Conservation (phyloP, 2,888 invertebrate genomes). For the Leucoptera coffeella region DNA sequence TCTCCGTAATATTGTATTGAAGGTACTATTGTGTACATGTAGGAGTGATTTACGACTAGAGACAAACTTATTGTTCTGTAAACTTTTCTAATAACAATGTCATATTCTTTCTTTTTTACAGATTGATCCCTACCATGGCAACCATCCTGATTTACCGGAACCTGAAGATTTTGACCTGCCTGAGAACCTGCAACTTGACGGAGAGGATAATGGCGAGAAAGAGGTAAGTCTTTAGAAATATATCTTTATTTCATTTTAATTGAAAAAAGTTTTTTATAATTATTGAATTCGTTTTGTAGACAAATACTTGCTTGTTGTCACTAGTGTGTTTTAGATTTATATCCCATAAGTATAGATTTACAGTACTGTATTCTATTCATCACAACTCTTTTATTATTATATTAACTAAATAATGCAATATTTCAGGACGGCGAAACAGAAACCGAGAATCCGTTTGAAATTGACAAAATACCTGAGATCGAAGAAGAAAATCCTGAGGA, state of each 20-base stretch:
- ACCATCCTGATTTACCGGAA: conserved; percentile 70
- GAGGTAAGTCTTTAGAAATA: conserved; percentile 15
- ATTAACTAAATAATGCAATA: no score
- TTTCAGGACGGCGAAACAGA: conserved; percentile 49
- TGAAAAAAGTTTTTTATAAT: no score
- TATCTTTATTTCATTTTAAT: neutral
- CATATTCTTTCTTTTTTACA: no score
- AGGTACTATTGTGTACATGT: no score
- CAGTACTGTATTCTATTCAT: no score
- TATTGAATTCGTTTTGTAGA: no score
- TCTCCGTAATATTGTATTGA: no score
- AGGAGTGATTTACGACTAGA: neutral
- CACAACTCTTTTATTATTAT: no score
- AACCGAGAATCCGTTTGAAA: conserved; percentile 80
- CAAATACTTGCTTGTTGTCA: no score
- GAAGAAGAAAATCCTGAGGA: conserved; percentile 52
- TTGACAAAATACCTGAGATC: conserved; percentile 69
- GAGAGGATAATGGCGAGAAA: conserved; percentile 56
- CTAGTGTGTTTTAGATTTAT: no score
- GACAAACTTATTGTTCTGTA: neutral
- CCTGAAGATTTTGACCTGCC: conserved; percentile 85
- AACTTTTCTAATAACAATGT: no score
- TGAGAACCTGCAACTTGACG: conserved; percentile 79
- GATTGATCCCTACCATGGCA: conserved; percentile 76
- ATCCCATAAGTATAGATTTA: no score